phyloP scores from a whole-genome alignment of 2,797 vertebrate species.

The Bovichtus diacanthus region DNA sequence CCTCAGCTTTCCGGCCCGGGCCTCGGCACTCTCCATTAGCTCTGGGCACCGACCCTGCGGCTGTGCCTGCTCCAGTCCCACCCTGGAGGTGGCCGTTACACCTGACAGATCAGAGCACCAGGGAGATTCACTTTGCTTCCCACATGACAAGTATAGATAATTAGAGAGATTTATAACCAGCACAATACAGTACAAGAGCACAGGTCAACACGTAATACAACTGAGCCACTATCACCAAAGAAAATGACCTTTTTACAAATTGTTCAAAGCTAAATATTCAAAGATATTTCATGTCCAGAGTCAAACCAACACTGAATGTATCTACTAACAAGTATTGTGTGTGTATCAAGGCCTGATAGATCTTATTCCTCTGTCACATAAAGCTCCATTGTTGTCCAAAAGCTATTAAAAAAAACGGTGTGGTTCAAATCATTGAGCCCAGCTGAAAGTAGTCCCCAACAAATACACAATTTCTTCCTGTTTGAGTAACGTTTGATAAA shows the following conservation, averaged over 20 bases:
- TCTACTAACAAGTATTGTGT: neutral
- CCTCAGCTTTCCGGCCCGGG: constrained; percentile 85
- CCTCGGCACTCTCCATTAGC: constrained; percentile 87
- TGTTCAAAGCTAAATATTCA: neutral
- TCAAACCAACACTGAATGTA: neutral
- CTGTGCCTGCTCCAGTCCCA: constrained; percentile 69
- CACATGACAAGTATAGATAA: neutral
- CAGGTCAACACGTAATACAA: neutral
- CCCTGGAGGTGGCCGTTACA: constrained; percentile 80
- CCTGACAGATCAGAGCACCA: constrained; percentile 34
- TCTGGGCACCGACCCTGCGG: constrained; percentile 80
- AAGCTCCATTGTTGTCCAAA: too few species aligned
- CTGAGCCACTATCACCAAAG: neutral
- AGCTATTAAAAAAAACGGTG: too few species aligned
- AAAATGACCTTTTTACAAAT: neutral
- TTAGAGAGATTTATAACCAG: neutral
- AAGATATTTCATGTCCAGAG: neutral
- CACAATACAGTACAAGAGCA: neutral
- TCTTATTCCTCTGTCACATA: neutral
- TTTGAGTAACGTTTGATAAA: too few species aligned
- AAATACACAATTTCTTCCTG: too few species aligned
- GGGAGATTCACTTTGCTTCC: neutral
- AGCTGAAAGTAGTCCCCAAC: too few species aligned
- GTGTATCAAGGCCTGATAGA: neutral
- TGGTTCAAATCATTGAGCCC: too few species aligned